A percentile compares a stretch with the other conserved stretches of the same genome.
phyloP scores from a whole-genome alignment of 2,113 vertebrate genomes.

The Thunnus maccoyii region DNA sequence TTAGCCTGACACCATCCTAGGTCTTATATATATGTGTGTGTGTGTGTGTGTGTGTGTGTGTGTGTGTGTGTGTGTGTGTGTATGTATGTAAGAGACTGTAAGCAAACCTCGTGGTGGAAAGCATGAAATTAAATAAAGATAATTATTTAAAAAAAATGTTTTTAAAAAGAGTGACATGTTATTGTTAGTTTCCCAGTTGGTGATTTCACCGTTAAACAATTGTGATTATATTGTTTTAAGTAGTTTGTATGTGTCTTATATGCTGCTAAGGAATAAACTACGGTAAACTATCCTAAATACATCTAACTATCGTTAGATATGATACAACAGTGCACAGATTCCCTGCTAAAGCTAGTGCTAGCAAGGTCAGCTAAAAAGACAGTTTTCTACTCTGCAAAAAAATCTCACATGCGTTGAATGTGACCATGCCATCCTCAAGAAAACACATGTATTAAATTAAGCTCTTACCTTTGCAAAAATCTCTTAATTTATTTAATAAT shows the following conservation, averaged over 20 bases:
- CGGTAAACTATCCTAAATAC: neutral
- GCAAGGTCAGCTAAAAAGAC: neutral
- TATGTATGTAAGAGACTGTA: no score
- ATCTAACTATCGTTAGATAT: neutral
- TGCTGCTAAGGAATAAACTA: neutral
- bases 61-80: no score
- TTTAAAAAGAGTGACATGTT: no score
- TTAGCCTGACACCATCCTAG: no score
- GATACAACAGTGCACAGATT: neutral
- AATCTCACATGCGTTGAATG: neutral
- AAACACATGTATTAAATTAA: neutral
- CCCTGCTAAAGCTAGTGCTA: constrained; percentile 48
- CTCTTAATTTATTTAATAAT: neutral
- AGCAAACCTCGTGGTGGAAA: no score
- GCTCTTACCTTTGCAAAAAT: constrained; percentile 37
- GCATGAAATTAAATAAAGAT: no score
- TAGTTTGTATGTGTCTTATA: neutral
- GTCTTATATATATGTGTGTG: no score
- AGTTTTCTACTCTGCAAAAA: neutral
- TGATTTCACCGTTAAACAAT: no score
- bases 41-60: no score
- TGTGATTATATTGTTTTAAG: no score
- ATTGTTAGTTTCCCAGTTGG: no score
- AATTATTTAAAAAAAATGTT: no score
- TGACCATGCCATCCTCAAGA: rapidly evolving